phyloP scores from a whole-genome alignment of 2,888 invertebrate genomes.

The Tinea semifulvella region DNA sequence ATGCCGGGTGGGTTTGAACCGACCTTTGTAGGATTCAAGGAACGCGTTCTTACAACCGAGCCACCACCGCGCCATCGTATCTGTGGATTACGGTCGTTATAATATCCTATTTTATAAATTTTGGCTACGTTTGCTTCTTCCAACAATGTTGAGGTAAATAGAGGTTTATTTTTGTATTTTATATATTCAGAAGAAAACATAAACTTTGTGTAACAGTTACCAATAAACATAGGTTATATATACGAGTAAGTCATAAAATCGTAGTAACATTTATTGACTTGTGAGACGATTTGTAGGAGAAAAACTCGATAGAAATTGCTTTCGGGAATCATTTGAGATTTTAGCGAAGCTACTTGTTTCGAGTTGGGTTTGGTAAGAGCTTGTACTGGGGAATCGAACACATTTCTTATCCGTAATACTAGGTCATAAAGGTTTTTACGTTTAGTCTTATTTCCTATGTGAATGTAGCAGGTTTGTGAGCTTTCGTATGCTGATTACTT shows the following conservation, averaged over 20 bases:
- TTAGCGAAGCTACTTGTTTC: conserved; percentile 4
- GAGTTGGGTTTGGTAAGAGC: conserved; percentile 6
- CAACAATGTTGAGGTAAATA: too few relatives aligned
- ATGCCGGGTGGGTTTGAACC: too few relatives aligned
- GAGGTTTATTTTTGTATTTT: too few relatives aligned
- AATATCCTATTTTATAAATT: too few relatives aligned
- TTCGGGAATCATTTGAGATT: conserved; percentile 14
- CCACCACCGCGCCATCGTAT: too few relatives aligned
- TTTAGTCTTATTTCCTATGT: conserved; percentile 3
- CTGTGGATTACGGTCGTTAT: too few relatives aligned
- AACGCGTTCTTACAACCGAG: too few relatives aligned
- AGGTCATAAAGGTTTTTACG: conserved; percentile 14
- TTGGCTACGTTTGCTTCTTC: too few relatives aligned
- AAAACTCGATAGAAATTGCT: conserved; percentile 10
- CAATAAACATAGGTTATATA: background rate
- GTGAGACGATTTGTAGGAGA: conserved; percentile 5
- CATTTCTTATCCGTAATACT: conserved; percentile 6
- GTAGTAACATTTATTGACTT: conserved; percentile 13
- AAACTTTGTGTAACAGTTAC: background rate
- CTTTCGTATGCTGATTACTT: conserved; percentile 5
- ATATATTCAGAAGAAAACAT: conserved; percentile 1
- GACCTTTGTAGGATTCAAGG: too few relatives aligned
- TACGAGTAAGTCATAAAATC: conserved; percentile 3
- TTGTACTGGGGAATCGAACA: conserved; percentile 13
- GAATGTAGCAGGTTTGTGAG: background rate